Evolutionary conservation across 2,888 invertebrate genomes (phyloP).

Genomic region (Schizaphis graminum): DNA sequence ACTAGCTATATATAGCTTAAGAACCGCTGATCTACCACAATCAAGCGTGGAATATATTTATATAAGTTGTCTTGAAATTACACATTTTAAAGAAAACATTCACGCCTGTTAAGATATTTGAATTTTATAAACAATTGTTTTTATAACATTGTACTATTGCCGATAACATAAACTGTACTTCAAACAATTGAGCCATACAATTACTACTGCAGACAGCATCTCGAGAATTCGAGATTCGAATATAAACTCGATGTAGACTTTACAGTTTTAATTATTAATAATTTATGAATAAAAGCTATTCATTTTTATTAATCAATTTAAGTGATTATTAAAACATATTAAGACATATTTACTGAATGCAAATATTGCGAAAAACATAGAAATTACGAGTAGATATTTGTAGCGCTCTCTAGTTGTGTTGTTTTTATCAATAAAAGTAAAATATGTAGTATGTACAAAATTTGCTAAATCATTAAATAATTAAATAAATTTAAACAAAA

Average conservation of each 20-base stretch:
- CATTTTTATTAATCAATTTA: not conserved
- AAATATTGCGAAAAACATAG: not conserved
- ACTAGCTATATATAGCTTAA: not conserved
- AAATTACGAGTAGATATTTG: not conserved
- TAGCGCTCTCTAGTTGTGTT: slow-evolving; percentile 34
- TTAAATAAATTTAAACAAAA: not conserved
- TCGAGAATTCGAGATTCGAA: not conserved
- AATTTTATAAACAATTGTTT: not conserved
- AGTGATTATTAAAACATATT: not conserved
- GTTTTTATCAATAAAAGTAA: not conserved
- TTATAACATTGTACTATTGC: not conserved
- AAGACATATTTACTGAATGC: not conserved
- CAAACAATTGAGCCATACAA: not conserved
- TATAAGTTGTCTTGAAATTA: not conserved
- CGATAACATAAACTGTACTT: not conserved
- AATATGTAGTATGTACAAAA: not conserved
- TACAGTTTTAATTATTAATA: not conserved
- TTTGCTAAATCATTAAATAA: not conserved
- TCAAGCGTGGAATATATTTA: not conserved
- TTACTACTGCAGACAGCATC: not conserved
- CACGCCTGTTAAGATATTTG: not conserved
- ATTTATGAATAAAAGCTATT: not conserved
- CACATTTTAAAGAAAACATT: not conserved
- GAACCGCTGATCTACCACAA: not conserved
- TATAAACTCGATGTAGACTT: not conserved